A percentile compares a stretch with the other conserved stretches of the same genome.
Evolutionary conservation across 2,113 vertebrate genomes (phyloP).

Genomic region (Tonatia bakeri): DNA sequence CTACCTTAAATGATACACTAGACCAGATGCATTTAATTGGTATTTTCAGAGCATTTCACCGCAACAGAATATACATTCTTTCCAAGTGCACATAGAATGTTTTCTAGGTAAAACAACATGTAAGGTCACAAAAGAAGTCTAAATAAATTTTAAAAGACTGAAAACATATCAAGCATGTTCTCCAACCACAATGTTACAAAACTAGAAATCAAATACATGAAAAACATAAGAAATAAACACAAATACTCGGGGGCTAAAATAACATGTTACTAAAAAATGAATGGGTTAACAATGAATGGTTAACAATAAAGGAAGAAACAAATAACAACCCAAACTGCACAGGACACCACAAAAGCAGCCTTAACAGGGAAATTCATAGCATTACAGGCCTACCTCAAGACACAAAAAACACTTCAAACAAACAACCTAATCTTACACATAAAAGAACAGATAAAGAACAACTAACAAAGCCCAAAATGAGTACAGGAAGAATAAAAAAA

Average conservation of each 20-base stretch:
- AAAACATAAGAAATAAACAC: background rate
- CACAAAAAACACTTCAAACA: background rate
- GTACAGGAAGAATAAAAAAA: background rate
- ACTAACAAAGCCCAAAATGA: background rate
- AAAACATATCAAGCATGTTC: background rate
- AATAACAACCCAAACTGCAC: background rate
- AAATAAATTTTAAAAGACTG: background rate
- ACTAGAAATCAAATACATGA: background rate
- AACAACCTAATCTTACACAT: background rate
- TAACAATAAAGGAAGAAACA: background rate
- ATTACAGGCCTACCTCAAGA: background rate
- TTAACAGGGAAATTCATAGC: background rate
- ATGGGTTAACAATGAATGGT: background rate
- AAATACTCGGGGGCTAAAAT: background rate
- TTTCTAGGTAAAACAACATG: background rate
- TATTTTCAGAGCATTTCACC: background rate
- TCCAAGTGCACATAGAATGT: background rate
- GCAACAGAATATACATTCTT: background rate
- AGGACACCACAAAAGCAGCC: background rate
- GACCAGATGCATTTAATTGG: background rate
- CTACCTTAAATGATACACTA: background rate
- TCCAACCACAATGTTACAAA: background rate
- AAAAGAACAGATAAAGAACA: background rate
- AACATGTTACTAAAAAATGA: background rate
- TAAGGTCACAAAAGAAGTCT: background rate